Conservation (phyloP, 2,113 vertebrate species). For the Silurus meridionalis region DNA sequence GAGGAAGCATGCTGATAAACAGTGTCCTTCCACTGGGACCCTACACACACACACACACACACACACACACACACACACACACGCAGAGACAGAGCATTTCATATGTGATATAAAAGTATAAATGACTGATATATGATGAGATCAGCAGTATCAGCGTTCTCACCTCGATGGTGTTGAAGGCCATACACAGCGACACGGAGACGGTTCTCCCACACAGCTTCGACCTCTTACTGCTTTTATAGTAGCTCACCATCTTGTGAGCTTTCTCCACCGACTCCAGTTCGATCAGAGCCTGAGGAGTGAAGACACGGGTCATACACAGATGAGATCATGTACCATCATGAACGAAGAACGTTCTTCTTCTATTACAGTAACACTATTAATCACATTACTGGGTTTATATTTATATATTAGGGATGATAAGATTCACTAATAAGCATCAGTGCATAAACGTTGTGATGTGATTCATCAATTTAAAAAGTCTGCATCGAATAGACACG, state of each 20-base stretch:
- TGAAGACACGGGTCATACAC: not conserved
- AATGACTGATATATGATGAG: no score
- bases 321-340: not conserved
- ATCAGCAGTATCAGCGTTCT: not conserved
- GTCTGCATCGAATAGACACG: no score
- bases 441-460: no score
- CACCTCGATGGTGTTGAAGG: constrained; percentile 85
- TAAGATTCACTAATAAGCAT: no score
- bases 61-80: constrained; percentile 24
- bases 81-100: no score
- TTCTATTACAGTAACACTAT: no score
- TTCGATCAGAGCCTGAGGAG: constrained; percentile 79
- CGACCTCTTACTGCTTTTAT: constrained; percentile 71
- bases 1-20: constrained; percentile 81
- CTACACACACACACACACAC: constrained; percentile 42
- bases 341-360: not conserved
- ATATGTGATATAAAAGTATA: not conserved
- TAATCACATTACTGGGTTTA: no score
- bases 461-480: no score
- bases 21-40: constrained; percentile 75
- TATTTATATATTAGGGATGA: no score
- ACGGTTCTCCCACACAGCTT: constrained; percentile 72
- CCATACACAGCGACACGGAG: constrained; percentile 76
- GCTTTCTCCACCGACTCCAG: constrained; percentile 80
- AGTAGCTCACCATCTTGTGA: constrained; percentile 79